These are phyloP conservation scores for Antheraea pernyi DNA, from an alignment of 1,140 invertebrate genomes.

Conservation along the genomic window DNA sequence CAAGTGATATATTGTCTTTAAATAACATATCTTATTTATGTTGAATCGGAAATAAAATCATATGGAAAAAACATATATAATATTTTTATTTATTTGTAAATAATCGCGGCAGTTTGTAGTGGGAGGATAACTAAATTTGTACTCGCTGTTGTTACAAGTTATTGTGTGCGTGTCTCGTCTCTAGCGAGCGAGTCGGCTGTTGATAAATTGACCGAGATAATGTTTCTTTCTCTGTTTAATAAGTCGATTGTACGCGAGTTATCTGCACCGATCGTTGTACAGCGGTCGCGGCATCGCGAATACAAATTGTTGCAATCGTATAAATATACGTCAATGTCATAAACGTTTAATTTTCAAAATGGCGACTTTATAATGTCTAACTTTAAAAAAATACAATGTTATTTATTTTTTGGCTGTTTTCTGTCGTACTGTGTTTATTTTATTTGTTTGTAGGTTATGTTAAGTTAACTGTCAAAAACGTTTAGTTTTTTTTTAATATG, in stretches of 20 bases:
- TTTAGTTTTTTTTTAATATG: no score
- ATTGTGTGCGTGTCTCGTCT: constrained; percentile 40
- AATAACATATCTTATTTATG: constrained; percentile 79
- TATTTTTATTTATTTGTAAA: constrained; percentile 35
- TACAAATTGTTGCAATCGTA: not conserved
- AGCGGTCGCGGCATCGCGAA: not conserved
- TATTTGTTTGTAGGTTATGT: no score
- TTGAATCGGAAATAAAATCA: constrained; percentile 74
- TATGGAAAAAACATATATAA: constrained; percentile 65
- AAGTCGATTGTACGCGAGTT: constrained; percentile 31
- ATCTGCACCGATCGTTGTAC: not conserved
- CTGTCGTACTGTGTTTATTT: no score
- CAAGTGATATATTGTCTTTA: constrained; percentile 77
- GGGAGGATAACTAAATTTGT: constrained; percentile 75
- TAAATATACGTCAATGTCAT: no score
- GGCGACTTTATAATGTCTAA: no score
- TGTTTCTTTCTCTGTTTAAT: constrained; percentile 46
- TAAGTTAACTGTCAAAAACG: no score
- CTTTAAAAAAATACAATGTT: no score
- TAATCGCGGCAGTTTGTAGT: constrained; percentile 46
- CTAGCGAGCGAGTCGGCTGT: constrained; percentile 14
- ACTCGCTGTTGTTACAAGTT: constrained; percentile 59
- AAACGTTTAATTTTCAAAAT: no score
- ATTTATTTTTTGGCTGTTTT: no score
- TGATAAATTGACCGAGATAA: constrained; percentile 64